phyloP scores from a whole-genome alignment of 1,140 invertebrate species.

The Orius insidiosus region DNA sequence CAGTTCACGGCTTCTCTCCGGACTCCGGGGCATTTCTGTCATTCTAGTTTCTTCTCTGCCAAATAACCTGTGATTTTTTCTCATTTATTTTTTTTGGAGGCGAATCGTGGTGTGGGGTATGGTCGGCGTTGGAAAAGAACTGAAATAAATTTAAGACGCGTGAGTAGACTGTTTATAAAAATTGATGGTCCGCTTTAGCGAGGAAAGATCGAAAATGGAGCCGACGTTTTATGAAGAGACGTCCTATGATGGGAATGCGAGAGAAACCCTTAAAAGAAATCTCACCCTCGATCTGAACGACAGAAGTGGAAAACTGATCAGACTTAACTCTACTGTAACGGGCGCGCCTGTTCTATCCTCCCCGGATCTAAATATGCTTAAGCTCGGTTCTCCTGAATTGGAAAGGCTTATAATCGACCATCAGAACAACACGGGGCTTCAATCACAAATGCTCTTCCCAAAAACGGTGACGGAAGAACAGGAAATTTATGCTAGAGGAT shows the following conservation, averaged over 20 bases:
- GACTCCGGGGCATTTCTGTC: no score
- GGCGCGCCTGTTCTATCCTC: slow-evolving; percentile 45
- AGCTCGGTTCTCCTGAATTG: slow-evolving; percentile 71
- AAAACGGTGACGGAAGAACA: slow-evolving; percentile 73
- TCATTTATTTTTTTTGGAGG: no score
- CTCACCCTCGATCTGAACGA: slow-evolving; percentile 67
- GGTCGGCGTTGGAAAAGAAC: no score
- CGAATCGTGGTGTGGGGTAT: no score
- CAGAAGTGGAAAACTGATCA: slow-evolving; percentile 30
- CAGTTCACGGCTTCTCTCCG: no score
- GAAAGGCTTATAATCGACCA: slow-evolving; percentile 66
- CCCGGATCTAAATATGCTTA: slow-evolving; percentile 70
- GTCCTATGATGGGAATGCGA: slow-evolving; percentile 24
- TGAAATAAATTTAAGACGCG: no score
- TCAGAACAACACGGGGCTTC: slow-evolving; percentile 40
- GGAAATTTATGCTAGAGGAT: slow-evolving; percentile 77
- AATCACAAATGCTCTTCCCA: slow-evolving; percentile 50
- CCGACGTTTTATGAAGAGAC: slow-evolving; percentile 41
- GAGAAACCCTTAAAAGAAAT: slow-evolving; percentile 38
- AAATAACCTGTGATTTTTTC: no score
- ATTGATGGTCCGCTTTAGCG: no score
- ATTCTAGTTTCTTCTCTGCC: no score
- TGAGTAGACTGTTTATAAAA: no score
- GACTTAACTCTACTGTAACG: slow-evolving; percentile 28
- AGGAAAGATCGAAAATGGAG: slow-evolving; percentile 32